Conservation (phyloP, 2,888 invertebrate genomes). For the Amiota mariae region DNA sequence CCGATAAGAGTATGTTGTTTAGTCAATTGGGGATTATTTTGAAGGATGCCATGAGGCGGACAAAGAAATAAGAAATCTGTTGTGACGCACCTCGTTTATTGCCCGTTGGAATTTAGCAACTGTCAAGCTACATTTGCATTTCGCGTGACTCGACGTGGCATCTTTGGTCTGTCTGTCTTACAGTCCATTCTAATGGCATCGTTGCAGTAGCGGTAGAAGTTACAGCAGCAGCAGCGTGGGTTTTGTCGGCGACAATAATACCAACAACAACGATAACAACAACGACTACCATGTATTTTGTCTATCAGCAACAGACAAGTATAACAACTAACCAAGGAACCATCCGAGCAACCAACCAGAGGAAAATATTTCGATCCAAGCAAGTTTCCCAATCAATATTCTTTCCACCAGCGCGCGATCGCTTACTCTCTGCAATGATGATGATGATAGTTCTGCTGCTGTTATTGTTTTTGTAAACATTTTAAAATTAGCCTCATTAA, state of each 20-base stretch:
- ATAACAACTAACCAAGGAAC: background rate
- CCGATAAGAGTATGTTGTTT: too few species aligned
- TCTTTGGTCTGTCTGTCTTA: background rate
- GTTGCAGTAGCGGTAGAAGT: conserved; percentile 1
- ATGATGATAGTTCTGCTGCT: background rate
- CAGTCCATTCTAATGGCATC: background rate
- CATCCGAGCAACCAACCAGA: background rate
- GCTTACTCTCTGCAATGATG: background rate
- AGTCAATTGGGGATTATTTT: too few species aligned
- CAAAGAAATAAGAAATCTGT: too few species aligned
- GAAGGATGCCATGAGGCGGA: too few species aligned
- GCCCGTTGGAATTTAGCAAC: conserved; percentile 41
- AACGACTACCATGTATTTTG: background rate
- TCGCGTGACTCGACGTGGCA: conserved; percentile 54
- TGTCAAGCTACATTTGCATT: conserved; percentile 60
- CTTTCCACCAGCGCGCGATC: conserved; percentile 23
- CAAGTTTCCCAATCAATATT: conserved; percentile 29
- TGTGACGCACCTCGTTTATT: conserved; percentile 2
- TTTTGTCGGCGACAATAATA: conserved; percentile 18
- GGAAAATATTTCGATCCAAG: background rate
- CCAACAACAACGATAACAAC: conserved; percentile 1
- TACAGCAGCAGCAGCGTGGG: conserved; percentile 11
- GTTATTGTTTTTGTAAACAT: conserved; percentile 37
- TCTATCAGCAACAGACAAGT: conserved; percentile 36
- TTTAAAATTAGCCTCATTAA: conserved; percentile 61